phyloP scores from a whole-genome alignment of 1,140 invertebrate genomes.

The Psilanteris sp. region DNA sequence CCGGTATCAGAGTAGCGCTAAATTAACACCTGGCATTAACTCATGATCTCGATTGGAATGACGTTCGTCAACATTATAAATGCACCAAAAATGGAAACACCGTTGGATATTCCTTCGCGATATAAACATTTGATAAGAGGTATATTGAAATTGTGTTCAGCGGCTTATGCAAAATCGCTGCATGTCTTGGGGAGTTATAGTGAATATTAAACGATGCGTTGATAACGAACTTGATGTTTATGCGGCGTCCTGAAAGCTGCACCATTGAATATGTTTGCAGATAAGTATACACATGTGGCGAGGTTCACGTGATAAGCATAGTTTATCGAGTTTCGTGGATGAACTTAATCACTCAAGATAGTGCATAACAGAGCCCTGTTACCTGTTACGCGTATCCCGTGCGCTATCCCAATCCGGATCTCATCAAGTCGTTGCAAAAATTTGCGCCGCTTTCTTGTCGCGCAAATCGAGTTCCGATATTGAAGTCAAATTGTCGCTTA shows the following conservation, averaged over 20 bases:
- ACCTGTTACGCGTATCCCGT: conserved; percentile 46
- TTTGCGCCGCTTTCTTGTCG: conserved; percentile 8
- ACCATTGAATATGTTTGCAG: conserved; percentile 45
- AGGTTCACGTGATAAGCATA: conserved; percentile 59
- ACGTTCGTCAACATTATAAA: too few relatives aligned
- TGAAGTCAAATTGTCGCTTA: too few relatives aligned
- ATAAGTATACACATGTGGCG: conserved; percentile 45
- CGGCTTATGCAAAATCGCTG: conserved; percentile 4
- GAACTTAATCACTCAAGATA: conserved; percentile 66
- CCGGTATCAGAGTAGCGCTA: too few relatives aligned
- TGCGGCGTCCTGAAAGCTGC: conserved; percentile 33
- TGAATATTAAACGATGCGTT: conserved; percentile 50
- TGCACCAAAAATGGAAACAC: too few relatives aligned
- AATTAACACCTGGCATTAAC: too few relatives aligned
- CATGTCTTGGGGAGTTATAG: conserved; percentile 36
- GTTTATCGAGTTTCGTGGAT: conserved; percentile 60
- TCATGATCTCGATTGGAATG: too few relatives aligned
- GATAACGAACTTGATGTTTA: conserved; percentile 52
- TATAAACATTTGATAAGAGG: conserved; percentile 19
- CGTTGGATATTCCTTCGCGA: conserved; percentile 23
- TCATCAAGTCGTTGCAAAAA: conserved; percentile 35
- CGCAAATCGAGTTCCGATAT: conserved; percentile 11
- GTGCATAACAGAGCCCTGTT: conserved; percentile 63
- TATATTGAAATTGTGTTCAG: conserved; percentile 43
- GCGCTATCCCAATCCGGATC: conserved; percentile 20